Evolutionary conservation across 2,888 invertebrate species (phyloP), one percentile per base, ranked within the genome.

Genomic region (Eucriotettix oculatus): DNA sequence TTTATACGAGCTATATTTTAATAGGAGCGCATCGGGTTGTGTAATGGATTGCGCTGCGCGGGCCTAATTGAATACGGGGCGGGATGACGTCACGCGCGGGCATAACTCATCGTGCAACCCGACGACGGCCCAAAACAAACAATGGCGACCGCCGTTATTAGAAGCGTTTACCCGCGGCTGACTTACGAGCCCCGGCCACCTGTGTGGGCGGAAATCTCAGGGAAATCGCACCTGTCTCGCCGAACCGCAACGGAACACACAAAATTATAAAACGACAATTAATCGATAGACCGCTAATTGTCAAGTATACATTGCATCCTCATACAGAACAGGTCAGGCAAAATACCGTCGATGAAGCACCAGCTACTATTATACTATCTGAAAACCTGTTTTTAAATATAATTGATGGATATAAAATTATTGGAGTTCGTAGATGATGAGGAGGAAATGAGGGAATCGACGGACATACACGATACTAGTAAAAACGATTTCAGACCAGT

Each of bases 71-170:
- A 48, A 48, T 48, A 48, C 48, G 48, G 48, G 48, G 48, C 48
- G 48, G 48, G 14, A n/a, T 48, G 48, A 48, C 48, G 48, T 48
- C 48, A 48, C 14, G 48, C 48, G 48, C 14, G 48, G 48, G 48
- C n/a, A 48, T 48, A 48, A 48, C 48, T 48, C 48, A 48, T n/a
- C 14, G 48, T n/a, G 48, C 48, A 48, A 48, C 48, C 48, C 48
- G 48, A 48, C 48, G 48, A 48, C 48, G 48, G 48, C 48, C 48
- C 48, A 60, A 63, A 61, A 61, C 63, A 63, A 63, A 63, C 63
- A 63, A 63, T 61, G 63, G 55, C 54, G 62, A 63, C 62, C 57
- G 60, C 62, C 61, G 60, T 62, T 62, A 63, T 63, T 63, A 63
- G 59, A 60, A 62, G 57, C 63, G 59, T 62, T 63, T 62, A 63